These are phyloP conservation scores for Drosophila oshimai DNA, from an alignment of 1,140 invertebrate genomes.

Conservation along the genomic window DNA sequence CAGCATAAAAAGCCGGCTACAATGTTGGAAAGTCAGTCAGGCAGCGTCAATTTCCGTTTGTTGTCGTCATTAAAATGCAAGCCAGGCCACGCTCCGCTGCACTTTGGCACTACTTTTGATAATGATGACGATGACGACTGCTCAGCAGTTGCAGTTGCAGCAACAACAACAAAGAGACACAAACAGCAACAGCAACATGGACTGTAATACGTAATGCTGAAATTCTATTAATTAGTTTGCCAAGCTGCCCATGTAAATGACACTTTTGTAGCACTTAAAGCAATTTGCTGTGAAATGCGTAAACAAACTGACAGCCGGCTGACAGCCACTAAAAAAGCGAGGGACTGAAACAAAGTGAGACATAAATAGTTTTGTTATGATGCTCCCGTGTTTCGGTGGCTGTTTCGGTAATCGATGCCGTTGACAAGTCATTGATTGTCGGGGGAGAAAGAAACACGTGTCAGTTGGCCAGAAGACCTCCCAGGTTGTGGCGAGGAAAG, in stretches of 20 bases:
- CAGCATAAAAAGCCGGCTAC: constrained; percentile 61
- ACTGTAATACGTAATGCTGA: constrained; percentile 8
- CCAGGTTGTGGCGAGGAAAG: constrained; percentile 9
- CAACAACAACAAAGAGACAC: background rate
- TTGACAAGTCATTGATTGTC: constrained; percentile 30
- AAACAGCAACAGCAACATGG: background rate
- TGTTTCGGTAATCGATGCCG: constrained; percentile 62
- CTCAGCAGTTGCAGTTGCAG: background rate
- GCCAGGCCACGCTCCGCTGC: constrained; percentile 38
- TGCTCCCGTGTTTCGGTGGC: background rate
- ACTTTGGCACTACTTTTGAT: constrained; percentile 42
- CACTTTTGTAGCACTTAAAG: constrained; percentile 68
- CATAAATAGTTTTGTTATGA: constrained; percentile 46
- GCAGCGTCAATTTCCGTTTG: constrained; percentile 75
- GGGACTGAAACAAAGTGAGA: background rate
- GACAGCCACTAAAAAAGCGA: constrained; percentile 31
- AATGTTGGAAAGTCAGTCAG: constrained; percentile 59
- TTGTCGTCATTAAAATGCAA: constrained; percentile 75
- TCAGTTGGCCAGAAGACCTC: constrained; percentile 32
- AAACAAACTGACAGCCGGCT: constrained; percentile 58
- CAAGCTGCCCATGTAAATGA: constrained; percentile 37
- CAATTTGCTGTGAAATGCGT: constrained; percentile 63
- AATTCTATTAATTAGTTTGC: constrained; percentile 68
- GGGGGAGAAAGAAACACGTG: constrained; percentile 1
- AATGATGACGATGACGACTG: constrained; percentile 19